These are phyloP conservation scores for Eucera pruinosa DNA, from an alignment of 2,888 invertebrate species.

Conservation along the genomic window DNA sequence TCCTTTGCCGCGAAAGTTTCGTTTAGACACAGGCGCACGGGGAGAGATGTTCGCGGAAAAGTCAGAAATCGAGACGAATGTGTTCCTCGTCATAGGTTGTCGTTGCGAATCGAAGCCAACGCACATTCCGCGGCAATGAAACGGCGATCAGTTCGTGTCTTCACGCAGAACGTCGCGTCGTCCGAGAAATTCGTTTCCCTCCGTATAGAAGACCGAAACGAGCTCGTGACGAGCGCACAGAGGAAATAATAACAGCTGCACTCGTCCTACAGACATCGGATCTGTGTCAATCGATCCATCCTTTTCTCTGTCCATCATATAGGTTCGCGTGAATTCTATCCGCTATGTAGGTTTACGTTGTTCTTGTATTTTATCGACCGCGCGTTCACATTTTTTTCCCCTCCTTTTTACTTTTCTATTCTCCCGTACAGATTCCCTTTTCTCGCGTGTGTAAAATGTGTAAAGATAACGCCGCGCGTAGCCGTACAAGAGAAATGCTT, in stretches of 20 bases:
- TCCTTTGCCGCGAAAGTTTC: no score
- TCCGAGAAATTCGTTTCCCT: constrained; percentile 26
- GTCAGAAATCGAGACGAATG: neutral
- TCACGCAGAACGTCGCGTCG: constrained; percentile 31
- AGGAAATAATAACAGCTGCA: constrained; percentile 49
- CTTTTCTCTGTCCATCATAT: constrained; percentile 35
- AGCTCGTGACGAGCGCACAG: constrained; percentile 29
- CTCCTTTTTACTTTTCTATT: neutral
- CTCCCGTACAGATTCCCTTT: neutral
- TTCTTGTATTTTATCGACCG: constrained; percentile 21
- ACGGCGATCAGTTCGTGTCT: constrained; percentile 22
- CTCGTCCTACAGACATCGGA: constrained; percentile 41
- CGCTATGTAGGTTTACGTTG: constrained; percentile 5
- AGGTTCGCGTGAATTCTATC: constrained; percentile 29
- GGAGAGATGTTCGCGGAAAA: neutral
- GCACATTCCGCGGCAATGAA: constrained; percentile 15
- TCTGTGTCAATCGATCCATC: constrained; percentile 55
- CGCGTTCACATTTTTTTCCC: neutral
- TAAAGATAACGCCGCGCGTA: neutral
- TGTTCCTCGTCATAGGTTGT: neutral
- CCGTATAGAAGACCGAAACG: constrained; percentile 22
- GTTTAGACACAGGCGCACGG: neutral
- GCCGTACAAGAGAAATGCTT: neutral
- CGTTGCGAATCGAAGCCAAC: constrained; percentile 19
- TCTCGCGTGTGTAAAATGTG: neutral